phyloP scores from a whole-genome alignment of 2,113 vertebrate genomes.

The Ophthalmolycus amberensis region DNA sequence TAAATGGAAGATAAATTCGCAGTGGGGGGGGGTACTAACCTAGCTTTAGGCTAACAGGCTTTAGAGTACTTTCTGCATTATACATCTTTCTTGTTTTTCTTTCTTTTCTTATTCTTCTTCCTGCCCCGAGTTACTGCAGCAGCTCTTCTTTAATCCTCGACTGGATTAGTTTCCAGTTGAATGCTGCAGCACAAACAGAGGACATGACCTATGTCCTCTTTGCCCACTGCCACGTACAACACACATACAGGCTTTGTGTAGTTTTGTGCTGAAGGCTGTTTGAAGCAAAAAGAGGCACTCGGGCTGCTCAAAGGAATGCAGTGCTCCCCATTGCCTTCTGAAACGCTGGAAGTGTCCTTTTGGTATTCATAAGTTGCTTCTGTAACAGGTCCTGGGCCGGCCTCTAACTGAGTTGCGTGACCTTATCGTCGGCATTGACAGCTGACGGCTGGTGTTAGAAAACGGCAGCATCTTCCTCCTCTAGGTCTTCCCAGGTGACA shows the following conservation, averaged over 20 bases:
- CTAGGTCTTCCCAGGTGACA: conserved; percentile 40
- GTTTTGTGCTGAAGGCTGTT: conserved; percentile 59
- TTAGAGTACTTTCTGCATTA: conserved; percentile 75
- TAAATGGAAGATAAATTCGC: conserved; percentile 38
- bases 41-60: too few species aligned
- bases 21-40: conserved; percentile 22
- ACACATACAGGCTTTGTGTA: background rate
- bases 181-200: conserved; percentile 35
- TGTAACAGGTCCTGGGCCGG: background rate
- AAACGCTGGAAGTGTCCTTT: conserved; percentile 3
- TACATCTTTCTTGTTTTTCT: conserved; percentile 60
- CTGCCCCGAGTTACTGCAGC: conserved; percentile 45
- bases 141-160: conserved; percentile 52
- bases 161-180: conserved; percentile 53
- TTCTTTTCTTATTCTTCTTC: conserved; percentile 15
- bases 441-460: conserved; percentile 5
- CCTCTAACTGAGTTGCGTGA: conserved; percentile 39
- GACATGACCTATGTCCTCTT: conserved; percentile 10
- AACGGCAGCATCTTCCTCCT: conserved; percentile 23
- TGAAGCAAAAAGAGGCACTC: conserved; percentile 8
- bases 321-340: background rate
- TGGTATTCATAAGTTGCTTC: conserved; percentile 32
- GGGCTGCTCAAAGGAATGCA: background rate
- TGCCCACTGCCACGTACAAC: background rate
- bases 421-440: conserved; percentile 29